Evolutionary conservation across 2,888 invertebrate species (phyloP).

Genomic region (Catocala nupta): DNA sequence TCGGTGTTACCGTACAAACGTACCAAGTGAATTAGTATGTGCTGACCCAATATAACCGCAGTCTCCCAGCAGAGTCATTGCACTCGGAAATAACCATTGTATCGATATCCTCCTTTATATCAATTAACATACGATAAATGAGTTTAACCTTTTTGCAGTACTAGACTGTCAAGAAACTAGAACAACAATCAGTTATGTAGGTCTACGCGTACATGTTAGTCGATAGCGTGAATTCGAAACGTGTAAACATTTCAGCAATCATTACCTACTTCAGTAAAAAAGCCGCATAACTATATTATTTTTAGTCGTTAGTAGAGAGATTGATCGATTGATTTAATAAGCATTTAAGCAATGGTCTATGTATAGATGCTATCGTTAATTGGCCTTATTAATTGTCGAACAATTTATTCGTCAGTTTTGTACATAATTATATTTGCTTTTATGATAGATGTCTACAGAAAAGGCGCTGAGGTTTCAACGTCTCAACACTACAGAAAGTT

Average conservation of each 20-base stretch:
- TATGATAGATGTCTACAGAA: too few relatives aligned
- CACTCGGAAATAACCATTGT: slow-evolving; percentile 47
- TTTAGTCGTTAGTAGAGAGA: background rate
- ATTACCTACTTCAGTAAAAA: slow-evolving; percentile 1
- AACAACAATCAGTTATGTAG: slow-evolving; percentile 5
- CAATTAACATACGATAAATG: slow-evolving; percentile 48
- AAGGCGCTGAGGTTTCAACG: too few relatives aligned
- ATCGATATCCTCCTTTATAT: slow-evolving; percentile 31
- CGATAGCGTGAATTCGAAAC: slow-evolving; percentile 4
- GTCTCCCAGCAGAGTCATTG: slow-evolving; percentile 45
- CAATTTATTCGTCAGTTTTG: too few relatives aligned
- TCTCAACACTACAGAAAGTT: too few relatives aligned
- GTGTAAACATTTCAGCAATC: background rate
- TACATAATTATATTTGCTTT: too few relatives aligned
- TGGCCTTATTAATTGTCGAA: too few relatives aligned
- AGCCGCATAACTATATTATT: background rate
- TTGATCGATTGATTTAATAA: background rate
- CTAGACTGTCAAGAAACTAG: slow-evolving; percentile 22
- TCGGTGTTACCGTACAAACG: slow-evolving; percentile 25
- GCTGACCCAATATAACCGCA: slow-evolving; percentile 44
- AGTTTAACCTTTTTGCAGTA: slow-evolving; percentile 38
- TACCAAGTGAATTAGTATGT: slow-evolving; percentile 53
- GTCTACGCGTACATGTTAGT: slow-evolving; percentile 3
- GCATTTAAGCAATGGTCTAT: too few relatives aligned
- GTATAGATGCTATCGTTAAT: too few relatives aligned